Evolutionary conservation across 2,888 invertebrate genomes (phyloP), one percentile per base, ranked within the genome.

Genomic region (Drosophila borborema): DNA sequence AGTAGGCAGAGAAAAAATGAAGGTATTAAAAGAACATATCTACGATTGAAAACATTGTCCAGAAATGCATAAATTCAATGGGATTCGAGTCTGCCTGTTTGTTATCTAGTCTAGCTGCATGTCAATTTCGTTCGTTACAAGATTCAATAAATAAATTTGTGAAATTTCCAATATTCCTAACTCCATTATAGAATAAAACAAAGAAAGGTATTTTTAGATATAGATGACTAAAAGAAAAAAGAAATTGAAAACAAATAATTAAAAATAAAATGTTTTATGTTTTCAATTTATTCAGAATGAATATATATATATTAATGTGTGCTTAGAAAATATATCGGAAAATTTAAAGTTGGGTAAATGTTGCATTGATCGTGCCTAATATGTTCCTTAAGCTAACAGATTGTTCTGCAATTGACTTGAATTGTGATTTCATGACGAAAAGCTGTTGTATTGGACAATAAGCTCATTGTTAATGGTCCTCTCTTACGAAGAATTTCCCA

Each of bases 11-110:
- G 16, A 20, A 46, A n/a, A 53, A 14, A 36, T 36, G 12, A n/a
- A 14, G 18, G 36, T 64, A 54, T 48, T 49, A 36, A 49, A 58
- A 16, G 34, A 12, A 14, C 46, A 49, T 59, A 48, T 48, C 18
- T 40, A 49, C 45, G 31, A 48, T n/a, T 64, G n/a, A 20, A 5
- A 23, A 8, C 53, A 7, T 31, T n/a, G 41, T 16, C 28, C 20
- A 14, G 16, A 5, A 36, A 43, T 36, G 7, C 34, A 45, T 36
- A 16, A 53, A 43, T 48, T 60, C 46, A 31, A 49, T 2, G 18
- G n/a, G 18, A 55, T 8, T 55, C 28, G 7, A 31, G 3, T 9
- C 12, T 3, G 40, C 3, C 7, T 36, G 7, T 34, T 18, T 36
- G 28, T 23, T 9, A 46, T 23, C 23, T 16, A 8, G 23, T 23